These are phyloP conservation scores for Coreius guichenoti DNA, from an alignment of 2,797 vertebrate genomes.

Conservation along the genomic window DNA sequence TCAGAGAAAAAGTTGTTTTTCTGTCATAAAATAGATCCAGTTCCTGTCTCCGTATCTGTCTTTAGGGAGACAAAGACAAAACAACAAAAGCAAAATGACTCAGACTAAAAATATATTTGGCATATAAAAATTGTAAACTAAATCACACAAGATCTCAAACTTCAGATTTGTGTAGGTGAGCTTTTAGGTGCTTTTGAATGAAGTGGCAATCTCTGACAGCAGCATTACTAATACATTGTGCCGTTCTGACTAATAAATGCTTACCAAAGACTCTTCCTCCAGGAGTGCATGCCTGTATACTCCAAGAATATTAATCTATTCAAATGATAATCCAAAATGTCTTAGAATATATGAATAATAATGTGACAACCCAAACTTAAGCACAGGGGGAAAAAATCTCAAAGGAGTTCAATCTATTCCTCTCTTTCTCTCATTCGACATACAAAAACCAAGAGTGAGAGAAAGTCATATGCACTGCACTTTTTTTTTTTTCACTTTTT, in stretches of 20 bases:
- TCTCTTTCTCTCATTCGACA: conserved; percentile 15
- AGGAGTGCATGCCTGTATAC: not conserved
- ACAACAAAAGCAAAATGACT: conserved; percentile 18
- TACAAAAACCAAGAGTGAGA: not conserved
- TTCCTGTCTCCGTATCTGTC: conserved; percentile 12
- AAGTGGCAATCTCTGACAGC: not conserved
- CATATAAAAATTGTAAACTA: not conserved
- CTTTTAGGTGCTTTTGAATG: conserved; percentile 16
- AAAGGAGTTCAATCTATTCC: conserved; percentile 4
- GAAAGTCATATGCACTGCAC: not conserved
- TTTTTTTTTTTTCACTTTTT: not conserved
- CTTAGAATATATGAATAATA: conserved; percentile 58
- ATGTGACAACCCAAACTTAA: conserved; percentile 38
- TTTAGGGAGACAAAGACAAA: conserved; percentile 34
- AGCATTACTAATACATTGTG: not conserved
- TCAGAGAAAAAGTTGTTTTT: conserved; percentile 40
- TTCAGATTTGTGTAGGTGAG: not conserved
- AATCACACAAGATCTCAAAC: not conserved
- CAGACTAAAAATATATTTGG: conserved; percentile 15
- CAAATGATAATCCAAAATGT: conserved; percentile 40
- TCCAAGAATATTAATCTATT: conserved; percentile 41
- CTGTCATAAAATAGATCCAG: conserved; percentile 23
- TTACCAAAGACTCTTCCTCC: conserved; percentile 9
- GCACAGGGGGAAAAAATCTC: conserved; percentile 28
- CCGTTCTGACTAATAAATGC: conserved; percentile 20